These are phyloP conservation scores for Hoplodrina blanda DNA, from an alignment of 2,888 invertebrate genomes.

Conservation along the genomic window DNA sequence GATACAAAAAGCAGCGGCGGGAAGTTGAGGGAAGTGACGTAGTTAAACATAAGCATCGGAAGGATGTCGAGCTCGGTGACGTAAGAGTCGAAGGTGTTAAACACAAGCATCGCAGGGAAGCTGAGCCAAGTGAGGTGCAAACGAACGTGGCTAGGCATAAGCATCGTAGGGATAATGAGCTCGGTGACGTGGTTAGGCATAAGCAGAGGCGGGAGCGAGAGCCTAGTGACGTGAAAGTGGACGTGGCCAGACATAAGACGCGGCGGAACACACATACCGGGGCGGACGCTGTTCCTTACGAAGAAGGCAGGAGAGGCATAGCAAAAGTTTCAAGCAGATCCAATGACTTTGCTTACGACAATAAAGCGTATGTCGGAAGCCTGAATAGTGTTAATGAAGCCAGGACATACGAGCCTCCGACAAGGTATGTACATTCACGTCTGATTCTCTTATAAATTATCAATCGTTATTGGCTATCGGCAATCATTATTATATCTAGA, in stretches of 20 bases:
- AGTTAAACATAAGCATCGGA: slow-evolving; percentile 15
- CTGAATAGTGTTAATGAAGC: slow-evolving; percentile 70
- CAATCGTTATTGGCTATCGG: slow-evolving; percentile 13
- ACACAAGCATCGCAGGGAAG: slow-evolving; percentile 17
- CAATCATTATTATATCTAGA: slow-evolving; percentile 6
- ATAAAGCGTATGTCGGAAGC: slow-evolving; percentile 81
- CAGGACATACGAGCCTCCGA: slow-evolving; percentile 66
- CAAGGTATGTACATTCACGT: slow-evolving; percentile 68
- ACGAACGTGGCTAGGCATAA: slow-evolving; percentile 31
- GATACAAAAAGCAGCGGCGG: slow-evolving; percentile 27
- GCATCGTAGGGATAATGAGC: slow-evolving; percentile 16
- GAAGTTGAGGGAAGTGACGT: slow-evolving; percentile 33
- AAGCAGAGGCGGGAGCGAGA: slow-evolving; percentile 12
- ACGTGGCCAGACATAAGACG: slow-evolving; percentile 15
- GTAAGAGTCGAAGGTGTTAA: slow-evolving; percentile 52
- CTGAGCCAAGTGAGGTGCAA: slow-evolving; percentile 29
- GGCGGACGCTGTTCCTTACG: slow-evolving; percentile 1
- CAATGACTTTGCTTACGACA: slow-evolving; percentile 80
- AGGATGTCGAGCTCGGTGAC: slow-evolving; percentile 13
- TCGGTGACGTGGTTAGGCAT: slow-evolving; percentile 23
- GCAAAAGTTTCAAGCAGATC: slow-evolving; percentile 51
- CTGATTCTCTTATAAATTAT: slow-evolving; percentile 8
- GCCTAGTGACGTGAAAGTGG: slow-evolving; percentile 34
- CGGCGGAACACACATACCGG: slow-evolving; percentile 35
- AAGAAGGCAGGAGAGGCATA: slow-evolving; percentile 37